These are phyloP conservation scores for Drosophila borealis DNA, from an alignment of 2,888 invertebrate species.

Conservation along the genomic window DNA sequence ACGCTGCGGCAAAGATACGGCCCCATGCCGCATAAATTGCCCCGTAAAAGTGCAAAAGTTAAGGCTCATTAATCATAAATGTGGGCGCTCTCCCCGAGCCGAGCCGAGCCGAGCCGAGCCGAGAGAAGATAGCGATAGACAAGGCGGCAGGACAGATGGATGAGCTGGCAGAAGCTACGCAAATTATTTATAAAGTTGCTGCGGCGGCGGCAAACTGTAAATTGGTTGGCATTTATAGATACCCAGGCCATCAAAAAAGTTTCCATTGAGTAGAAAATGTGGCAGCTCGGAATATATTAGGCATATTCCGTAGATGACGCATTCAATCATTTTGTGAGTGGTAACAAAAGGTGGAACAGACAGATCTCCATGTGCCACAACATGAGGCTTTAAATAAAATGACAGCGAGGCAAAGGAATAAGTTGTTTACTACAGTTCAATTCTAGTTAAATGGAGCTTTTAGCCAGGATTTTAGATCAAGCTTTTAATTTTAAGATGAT, in stretches of 20 bases:
- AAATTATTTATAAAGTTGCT: constrained; percentile 65
- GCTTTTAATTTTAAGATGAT: too few species aligned
- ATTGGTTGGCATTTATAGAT: constrained; percentile 68
- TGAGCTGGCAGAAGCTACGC: constrained; percentile 52
- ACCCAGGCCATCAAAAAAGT: constrained; percentile 26
- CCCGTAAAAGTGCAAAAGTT: constrained; percentile 76
- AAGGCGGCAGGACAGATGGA: constrained; percentile 48
- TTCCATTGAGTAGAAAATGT: constrained; percentile 5
- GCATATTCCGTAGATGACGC: constrained; percentile 8
- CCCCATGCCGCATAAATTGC: constrained; percentile 50
- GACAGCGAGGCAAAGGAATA: too few species aligned
- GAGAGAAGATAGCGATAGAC: constrained; percentile 23
- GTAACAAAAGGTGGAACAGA: not conserved
- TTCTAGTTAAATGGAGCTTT: too few species aligned
- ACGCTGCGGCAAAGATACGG: constrained; percentile 51
- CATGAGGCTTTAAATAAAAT: not conserved
- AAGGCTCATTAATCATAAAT: constrained; percentile 80
- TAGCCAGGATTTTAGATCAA: too few species aligned
- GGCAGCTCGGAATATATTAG: not conserved
- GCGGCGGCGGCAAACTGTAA: constrained; percentile 67
- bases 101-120: not conserved
- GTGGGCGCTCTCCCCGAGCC: constrained; percentile 45
- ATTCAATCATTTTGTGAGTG: constrained; percentile 34
- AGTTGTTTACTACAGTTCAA: too few species aligned
- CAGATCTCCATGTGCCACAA: not conserved